These are phyloP conservation scores for Amphimallon solstitiale DNA, from an alignment of 2,888 invertebrate genomes.

Conservation along the genomic window DNA sequence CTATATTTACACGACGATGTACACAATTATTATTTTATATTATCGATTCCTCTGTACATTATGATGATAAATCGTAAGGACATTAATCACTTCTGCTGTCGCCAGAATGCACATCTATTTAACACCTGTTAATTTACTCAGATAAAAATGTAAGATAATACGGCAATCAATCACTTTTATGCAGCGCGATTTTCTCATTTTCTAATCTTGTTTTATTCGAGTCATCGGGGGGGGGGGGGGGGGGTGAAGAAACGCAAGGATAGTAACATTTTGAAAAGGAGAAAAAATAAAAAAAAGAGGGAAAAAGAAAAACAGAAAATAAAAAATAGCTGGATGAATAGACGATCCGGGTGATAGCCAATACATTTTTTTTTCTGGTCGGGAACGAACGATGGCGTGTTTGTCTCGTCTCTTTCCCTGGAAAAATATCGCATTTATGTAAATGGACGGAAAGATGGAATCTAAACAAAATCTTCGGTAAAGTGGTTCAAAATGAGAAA, in stretches of 20 bases:
- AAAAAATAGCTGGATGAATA: conserved; percentile 2
- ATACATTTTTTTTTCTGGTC: conserved; percentile 5
- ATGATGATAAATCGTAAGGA: background rate
- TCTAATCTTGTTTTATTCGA: conserved; percentile 8
- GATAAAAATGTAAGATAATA: conserved; percentile 37
- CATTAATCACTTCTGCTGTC: conserved; percentile 17
- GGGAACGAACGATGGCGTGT: background rate
- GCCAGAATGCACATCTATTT: conserved; percentile 17
- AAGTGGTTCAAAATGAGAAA: conserved; percentile 18
- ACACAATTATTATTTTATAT: too few relatives aligned
- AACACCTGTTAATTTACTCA: conserved; percentile 37
- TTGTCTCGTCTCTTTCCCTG: background rate
- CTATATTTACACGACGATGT: too few relatives aligned
- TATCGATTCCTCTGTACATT: too few relatives aligned
- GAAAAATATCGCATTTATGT: conserved; percentile 21
- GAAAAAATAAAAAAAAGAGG: too few relatives aligned
- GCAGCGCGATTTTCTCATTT: background rate
- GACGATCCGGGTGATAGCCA: conserved; percentile 7
- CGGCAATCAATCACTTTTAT: conserved; percentile 35
- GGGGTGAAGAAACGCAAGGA: background rate
- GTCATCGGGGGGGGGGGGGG: background rate
- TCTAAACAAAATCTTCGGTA: conserved; percentile 25
- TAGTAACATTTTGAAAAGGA: background rate
- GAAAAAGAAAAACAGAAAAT: background rate
- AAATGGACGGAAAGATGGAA: conserved; percentile 27